Evolutionary conservation across 2,113 vertebrate species (phyloP), one percentile per base, ranked within the genome.

Genomic region (Nibea coibor): DNA sequence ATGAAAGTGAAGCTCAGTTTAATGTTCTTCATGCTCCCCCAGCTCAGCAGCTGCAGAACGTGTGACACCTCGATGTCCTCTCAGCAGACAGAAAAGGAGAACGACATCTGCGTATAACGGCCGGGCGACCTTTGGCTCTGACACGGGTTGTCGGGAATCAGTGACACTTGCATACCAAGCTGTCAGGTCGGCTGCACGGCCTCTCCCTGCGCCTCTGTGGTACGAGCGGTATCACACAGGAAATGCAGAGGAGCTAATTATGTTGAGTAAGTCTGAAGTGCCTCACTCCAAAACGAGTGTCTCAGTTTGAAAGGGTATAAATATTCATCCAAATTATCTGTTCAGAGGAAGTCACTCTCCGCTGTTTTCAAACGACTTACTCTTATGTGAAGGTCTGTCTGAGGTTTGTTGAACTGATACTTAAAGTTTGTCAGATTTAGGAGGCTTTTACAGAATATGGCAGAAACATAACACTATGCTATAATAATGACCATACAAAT

Each of bases 161-260:
- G 59, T 35, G 58, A 79, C 83, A 89, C 67, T 86, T 63, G 58
- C 86, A 87, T 88, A 82, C 87, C 75, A 3, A 88, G 84, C 81
- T 88, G 80, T 85, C 85, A 62, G 63, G 82, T 73, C 51, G 26
- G 26, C 56, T 68, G 57, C 73, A 50, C 57, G 10, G 42, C 75
- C 26, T 62, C 22, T 64, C 45, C 28, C 31, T 17, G 17, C 5
- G 68, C 75, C 56, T 50, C 74, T 78, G 66, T 57, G 85, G 79
- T 65, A 3, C 51, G 12, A 53, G 54, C 50, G 75, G 76, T 76
- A 12, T 73, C 65, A 71, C 66, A 69, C 76, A 87, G 81, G 70
- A 84, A 89, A 75, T 22, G 35, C 72, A 70, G 42, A 62, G 59
- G 28, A 80, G 84, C 61, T 80, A 64, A 90, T 80, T 90, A 85